A percentile compares a stretch with the other conserved stretches of the same genome.
Conservation (phyloP, 2,888 invertebrate genomes). For the Caprella mutica region DNA sequence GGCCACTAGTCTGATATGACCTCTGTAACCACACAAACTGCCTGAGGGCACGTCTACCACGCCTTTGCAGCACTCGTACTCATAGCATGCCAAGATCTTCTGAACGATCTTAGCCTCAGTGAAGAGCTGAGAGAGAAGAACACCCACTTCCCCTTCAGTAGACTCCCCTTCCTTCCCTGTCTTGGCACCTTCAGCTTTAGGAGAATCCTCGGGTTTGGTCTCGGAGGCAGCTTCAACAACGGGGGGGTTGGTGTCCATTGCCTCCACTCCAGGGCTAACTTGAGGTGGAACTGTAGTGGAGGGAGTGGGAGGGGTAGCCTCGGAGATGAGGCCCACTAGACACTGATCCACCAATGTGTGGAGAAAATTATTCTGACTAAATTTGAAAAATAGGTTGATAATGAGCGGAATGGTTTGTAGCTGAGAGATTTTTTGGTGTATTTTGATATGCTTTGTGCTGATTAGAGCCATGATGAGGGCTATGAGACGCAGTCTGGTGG, state of each 20-base stretch:
- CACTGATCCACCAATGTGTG: conserved; percentile 79
- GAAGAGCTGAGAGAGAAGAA: conserved; percentile 53
- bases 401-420: conserved; percentile 49
- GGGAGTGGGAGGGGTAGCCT: conserved; percentile 35
- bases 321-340: conserved; percentile 56
- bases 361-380: conserved; percentile 88
- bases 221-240: background rate
- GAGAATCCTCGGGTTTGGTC: background rate
- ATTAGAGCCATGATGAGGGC: conserved; percentile 66
- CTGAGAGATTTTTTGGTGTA: conserved; percentile 54
- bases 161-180: background rate
- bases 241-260: background rate
- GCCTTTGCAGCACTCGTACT: no score
- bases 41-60: background rate
- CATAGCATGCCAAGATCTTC: conserved; percentile 41
- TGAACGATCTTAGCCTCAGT: conserved; percentile 65
- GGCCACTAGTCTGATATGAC: conserved; percentile 49
- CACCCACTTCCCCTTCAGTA: no score
- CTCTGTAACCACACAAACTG: conserved; percentile 48
- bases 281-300: no score
- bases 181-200: background rate
- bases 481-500: conserved; percentile 65
- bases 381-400: conserved; percentile 72
- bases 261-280: no score
- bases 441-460: conserved; percentile 56